Conservation (phyloP, 1,140 invertebrate genomes). For the Scaptodrosophila lebanonensis region DNA sequence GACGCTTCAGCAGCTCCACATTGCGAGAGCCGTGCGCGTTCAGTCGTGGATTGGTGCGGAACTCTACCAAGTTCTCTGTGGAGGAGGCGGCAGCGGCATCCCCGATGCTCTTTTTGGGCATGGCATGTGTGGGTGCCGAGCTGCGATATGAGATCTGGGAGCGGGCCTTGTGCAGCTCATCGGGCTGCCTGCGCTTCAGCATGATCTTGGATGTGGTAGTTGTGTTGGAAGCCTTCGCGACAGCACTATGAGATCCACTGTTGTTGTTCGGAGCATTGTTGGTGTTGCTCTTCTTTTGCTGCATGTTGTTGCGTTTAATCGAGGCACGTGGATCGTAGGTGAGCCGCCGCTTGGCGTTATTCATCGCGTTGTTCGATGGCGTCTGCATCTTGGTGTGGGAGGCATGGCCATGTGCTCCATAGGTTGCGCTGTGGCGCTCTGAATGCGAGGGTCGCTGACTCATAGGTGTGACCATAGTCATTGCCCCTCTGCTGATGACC, state of each 20-base stretch:
- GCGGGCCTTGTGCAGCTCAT: neutral
- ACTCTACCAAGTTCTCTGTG: too few species aligned
- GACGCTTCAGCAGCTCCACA: too few species aligned
- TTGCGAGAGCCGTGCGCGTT: too few species aligned
- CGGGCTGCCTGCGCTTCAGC: neutral
- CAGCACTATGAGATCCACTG: neutral
- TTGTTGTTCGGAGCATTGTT: neutral
- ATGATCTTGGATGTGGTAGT: neutral
- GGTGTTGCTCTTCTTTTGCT: neutral
- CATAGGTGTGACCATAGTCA: too few species aligned
- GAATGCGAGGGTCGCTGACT: too few species aligned
- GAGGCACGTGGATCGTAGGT: constrained; percentile 37
- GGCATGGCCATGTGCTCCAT: constrained; percentile 17
- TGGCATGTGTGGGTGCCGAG: too few species aligned
- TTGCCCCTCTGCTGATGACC: too few species aligned
- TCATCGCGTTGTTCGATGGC: constrained; percentile 3
- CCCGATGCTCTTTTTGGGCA: too few species aligned
- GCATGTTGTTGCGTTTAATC: constrained; percentile 7
- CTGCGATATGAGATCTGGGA: too few species aligned
- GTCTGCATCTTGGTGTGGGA: constrained; percentile 16
- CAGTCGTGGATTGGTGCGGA: too few species aligned
- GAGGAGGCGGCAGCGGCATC: too few species aligned
- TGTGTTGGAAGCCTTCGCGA: neutral
- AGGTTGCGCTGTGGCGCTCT: constrained; percentile 3
- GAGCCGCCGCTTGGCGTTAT: constrained; percentile 27